Base-by-base conservation (phyloP, 1,140 invertebrate genomes). In the Zaprionus lachaisei region DNA sequence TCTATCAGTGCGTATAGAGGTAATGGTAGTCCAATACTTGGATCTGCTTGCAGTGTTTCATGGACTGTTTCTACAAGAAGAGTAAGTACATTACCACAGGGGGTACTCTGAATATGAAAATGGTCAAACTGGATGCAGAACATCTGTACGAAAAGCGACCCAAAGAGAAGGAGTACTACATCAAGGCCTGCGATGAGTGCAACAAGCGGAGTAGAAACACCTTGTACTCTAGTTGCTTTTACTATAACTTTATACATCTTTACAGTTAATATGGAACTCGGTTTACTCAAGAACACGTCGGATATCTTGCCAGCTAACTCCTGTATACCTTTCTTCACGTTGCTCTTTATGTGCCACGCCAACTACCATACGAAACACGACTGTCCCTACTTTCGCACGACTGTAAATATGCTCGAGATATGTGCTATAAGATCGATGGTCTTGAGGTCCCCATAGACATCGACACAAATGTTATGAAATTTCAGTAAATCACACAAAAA, bases 81-180 rank as follows among this genome's bases (percentile, higher is more conserved):
- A 80, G 73, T 44, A 91, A 91, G 22, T 91, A 91, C 20, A 76
- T 91, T 0, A 71, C 72, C 1, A 91, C 91, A 47, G 71, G 71
- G 28, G 83, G 87, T 7, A 75, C 63, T 1, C 83, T 91, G 7
- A 87, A 91, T 15, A 91, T 91, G 87, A 89, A 91, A 24, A 87
- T 87, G 80, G 87, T 91, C 4, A 83, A 80, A 22, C n/a, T 80
- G 11, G 73, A 91, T 28, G 87, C 83, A 2, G 80, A 81, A 12
- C 77, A 58, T 0, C 38, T 51, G 1, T 91, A 74, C 9, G 65
- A 14, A 4, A 55, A 67, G 14, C 66, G 83, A 1, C 83, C 87
- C 7, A 91, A 91, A 28, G 87, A 91, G 44, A 76, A 74, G 60
- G 72, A 77, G 0, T 91, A 91, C 34, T 69, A 81, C 17, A 66